Base-by-base conservation (phyloP, 92 coral and sea anemone species). In the Parazoanthus swiftii region DNA sequence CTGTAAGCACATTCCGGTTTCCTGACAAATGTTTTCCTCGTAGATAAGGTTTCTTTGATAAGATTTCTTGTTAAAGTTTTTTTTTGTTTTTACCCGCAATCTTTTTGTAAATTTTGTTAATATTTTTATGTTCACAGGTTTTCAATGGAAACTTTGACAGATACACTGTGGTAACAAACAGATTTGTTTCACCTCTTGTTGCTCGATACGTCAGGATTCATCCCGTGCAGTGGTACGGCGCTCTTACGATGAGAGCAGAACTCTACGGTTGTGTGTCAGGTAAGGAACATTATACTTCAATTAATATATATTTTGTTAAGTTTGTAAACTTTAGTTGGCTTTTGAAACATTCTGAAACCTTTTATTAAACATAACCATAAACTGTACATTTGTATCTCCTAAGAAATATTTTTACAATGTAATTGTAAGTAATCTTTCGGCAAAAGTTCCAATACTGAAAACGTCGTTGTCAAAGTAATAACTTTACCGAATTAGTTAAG, bases 101-200 rank as follows among this genome's bases (percentile, higher is more conserved):
- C 6, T 21, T 33, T 72, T 26, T 37, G 46, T 74, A 37, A 37
- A 74, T 15, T 36, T 74, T 37, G 26, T 36, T 74, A 3, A 74
- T 21, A 42, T 9, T 72, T 29, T 63, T 46, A 54, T 74, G 33
- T 54, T 65, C 18, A 8, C 21, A 95, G 98, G 54, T 89, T 21
- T 95, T 95, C 89, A 54, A 73, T 18, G 98, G 96, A 43, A 95
- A 95, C 90, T 89, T 81, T 51, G 88, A 95, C 88, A 89, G 94
- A 71, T 90, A 71, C 83, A 43, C 89, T 0, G 58, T 92, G 11
- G 96, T 95, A 3, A 56, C 87, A 8, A 86, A 93, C 77, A 81
- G 92, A 15, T 89, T 95, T 35, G 80, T 91, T 5, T 93, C 97
- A 76, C 92, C 97, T 1, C 71, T 92, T 48, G 81, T 89, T 3